These are phyloP conservation scores for Tricholaema leucomelas DNA, from an alignment of 2,113 vertebrate species.

Conservation along the genomic window DNA sequence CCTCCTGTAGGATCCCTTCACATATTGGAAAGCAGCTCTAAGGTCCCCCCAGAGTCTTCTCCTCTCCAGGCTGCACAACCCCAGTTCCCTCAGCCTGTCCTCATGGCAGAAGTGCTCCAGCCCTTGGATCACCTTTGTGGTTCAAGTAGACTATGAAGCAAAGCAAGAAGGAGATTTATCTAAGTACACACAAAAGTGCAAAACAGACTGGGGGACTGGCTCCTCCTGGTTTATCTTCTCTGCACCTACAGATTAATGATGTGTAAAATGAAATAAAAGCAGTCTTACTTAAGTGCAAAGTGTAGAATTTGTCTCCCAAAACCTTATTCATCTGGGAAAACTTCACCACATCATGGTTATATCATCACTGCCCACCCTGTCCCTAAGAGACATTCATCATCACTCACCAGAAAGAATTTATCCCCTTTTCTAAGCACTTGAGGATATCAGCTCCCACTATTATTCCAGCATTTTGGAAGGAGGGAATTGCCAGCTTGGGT, in stretches of 20 bases:
- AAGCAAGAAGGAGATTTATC: not conserved
- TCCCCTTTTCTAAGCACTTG: not conserved
- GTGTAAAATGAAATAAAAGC: not conserved
- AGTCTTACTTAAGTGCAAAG: not conserved
- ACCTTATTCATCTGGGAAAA: not conserved
- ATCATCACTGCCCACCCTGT: not conserved
- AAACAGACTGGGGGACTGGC: not conserved
- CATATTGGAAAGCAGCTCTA: too few relatives aligned
- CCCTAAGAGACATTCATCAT: not conserved
- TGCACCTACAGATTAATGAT: not conserved
- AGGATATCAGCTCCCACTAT: not conserved
- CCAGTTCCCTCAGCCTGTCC: too few relatives aligned
- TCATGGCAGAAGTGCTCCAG: too few relatives aligned
- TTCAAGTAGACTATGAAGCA: not conserved
- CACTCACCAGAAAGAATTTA: not conserved
- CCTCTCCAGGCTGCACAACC: too few relatives aligned
- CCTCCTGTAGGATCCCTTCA: too few relatives aligned
- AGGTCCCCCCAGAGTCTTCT: too few relatives aligned
- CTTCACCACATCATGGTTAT: not conserved
- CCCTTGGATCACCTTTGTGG: too few relatives aligned
- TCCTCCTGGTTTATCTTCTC: not conserved
- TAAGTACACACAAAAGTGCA: not conserved
- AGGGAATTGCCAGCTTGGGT: not conserved
- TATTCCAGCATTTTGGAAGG: not conserved
- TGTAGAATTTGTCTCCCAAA: accelerated